phyloP scores from a whole-genome alignment of 2,113 vertebrate genomes.

The Grammomys dolichurus region DNA sequence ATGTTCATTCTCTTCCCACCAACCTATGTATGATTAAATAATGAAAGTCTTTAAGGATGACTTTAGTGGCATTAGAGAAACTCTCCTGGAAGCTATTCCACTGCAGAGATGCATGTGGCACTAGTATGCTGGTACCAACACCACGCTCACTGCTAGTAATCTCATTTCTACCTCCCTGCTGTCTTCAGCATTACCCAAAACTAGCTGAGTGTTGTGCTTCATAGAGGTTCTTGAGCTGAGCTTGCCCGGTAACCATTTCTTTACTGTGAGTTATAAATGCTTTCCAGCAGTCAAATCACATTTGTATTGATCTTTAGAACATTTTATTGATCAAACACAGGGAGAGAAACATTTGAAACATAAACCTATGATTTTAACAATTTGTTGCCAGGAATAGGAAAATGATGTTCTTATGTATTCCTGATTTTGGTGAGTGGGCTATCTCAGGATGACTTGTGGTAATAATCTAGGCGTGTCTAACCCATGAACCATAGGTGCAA shows the following conservation, averaged over 20 bases:
- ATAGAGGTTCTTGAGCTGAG: background rate
- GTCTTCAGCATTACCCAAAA: slow-evolving; percentile 64
- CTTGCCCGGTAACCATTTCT: slow-evolving; percentile 48
- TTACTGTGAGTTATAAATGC: slow-evolving; percentile 73
- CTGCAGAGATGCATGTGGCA: slow-evolving; percentile 22
- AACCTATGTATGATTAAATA: background rate
- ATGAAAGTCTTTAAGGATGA: background rate
- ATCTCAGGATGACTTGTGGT: background rate
- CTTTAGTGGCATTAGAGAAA: background rate
- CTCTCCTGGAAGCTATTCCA: slow-evolving; percentile 28
- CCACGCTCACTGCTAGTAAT: slow-evolving; percentile 56
- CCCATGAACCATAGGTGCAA: background rate
- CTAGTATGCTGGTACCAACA: background rate
- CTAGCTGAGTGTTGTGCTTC: background rate
- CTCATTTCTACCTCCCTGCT: slow-evolving; percentile 54
- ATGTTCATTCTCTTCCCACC: too few species aligned
- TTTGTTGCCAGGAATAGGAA: slow-evolving; percentile 75
- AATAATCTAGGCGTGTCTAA: background rate
- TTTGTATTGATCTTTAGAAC: slow-evolving; percentile 87
- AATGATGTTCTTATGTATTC: background rate
- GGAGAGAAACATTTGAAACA: slow-evolving; percentile 81
- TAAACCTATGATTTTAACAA: slow-evolving; percentile 83
- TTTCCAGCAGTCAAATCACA: slow-evolving; percentile 84
- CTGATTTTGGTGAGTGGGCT: background rate
- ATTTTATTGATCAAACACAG: slow-evolving; percentile 86